These are phyloP conservation scores for Brachystomella parvula DNA, from an alignment of 1,140 invertebrate genomes.

Conservation along the genomic window DNA sequence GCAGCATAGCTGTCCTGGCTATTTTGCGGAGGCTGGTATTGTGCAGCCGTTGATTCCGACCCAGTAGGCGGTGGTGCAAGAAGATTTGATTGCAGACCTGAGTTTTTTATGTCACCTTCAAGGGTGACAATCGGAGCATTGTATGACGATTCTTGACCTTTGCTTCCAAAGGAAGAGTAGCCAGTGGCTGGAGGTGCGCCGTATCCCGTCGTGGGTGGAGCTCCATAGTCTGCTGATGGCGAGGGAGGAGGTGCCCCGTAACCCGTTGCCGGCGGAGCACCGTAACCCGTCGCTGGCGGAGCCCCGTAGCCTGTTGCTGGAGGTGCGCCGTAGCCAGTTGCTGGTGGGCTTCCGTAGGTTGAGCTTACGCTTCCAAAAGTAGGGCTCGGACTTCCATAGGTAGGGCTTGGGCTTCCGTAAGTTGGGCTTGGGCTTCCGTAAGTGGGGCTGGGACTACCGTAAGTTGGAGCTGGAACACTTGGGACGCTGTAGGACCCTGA, in stretches of 20 bases:
- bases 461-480: background rate
- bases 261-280: background rate
- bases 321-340: slow-evolving; percentile 6
- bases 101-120: background rate
- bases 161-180: slow-evolving; percentile 1
- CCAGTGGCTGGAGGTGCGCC: background rate
- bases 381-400: background rate
- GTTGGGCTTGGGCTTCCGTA: background rate
- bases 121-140: background rate
- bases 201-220: background rate
- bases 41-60: slow-evolving; percentile 6
- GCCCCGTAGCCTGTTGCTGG: no score
- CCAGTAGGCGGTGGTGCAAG: background rate
- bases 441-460: background rate
- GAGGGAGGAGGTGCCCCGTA: no score
- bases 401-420: background rate
- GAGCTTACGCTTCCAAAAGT: background rate
- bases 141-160: background rate
- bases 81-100: slow-evolving; percentile 2
- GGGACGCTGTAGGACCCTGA: slow-evolving; percentile 6
- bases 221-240: no score
- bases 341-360: background rate
- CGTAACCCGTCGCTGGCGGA: background rate
- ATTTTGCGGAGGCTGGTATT: slow-evolving; percentile 5
- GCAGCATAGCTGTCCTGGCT: slow-evolving; percentile 11